Percentiles rank a stretch among this genome's conserved stretches.
Evolutionary conservation across 2,113 vertebrate species (phyloP).

Genomic region (Pristiophorus japonicus): DNA sequence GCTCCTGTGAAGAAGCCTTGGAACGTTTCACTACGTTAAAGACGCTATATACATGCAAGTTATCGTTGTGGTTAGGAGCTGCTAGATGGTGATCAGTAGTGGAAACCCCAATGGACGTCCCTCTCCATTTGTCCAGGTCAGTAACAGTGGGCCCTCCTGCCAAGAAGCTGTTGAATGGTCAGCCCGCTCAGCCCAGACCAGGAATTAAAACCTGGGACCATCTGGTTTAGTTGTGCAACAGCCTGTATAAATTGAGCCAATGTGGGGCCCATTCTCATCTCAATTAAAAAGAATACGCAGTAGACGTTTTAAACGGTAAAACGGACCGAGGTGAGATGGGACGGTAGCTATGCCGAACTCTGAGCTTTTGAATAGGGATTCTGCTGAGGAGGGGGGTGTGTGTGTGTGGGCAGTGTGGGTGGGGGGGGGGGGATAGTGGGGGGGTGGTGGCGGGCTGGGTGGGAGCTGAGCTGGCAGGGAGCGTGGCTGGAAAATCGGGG

Average conservation of each 20-base stretch:
- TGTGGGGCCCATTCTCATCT: not conserved
- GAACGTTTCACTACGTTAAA: not conserved
- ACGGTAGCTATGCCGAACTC: not conserved
- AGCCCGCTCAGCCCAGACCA: not conserved
- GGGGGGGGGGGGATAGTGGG: too few relatives aligned
- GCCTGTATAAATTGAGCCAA: not conserved
- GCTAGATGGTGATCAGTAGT: not conserved
- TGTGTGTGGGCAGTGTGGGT: too few relatives aligned
- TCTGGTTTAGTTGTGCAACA: not conserved
- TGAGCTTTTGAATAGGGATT: not conserved
- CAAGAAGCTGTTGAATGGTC: not conserved
- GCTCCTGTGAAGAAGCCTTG: not conserved
- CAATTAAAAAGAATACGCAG: not conserved
- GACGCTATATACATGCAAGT: not conserved
- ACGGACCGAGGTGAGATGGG: not conserved
- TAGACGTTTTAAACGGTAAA: not conserved
- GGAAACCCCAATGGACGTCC: not conserved
- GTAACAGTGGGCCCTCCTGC: not conserved
- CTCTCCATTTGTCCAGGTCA: not conserved
- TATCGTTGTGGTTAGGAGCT: slow-evolving; percentile 2
- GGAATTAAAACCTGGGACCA: not conserved
- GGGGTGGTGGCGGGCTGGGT: too few relatives aligned
- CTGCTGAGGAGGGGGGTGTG: not conserved
- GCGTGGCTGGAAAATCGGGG: too few relatives aligned
- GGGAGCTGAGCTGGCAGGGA: too few relatives aligned